Base-by-base conservation (phyloP, 2,888 invertebrate species). In the Athripsodes cinereus region DNA sequence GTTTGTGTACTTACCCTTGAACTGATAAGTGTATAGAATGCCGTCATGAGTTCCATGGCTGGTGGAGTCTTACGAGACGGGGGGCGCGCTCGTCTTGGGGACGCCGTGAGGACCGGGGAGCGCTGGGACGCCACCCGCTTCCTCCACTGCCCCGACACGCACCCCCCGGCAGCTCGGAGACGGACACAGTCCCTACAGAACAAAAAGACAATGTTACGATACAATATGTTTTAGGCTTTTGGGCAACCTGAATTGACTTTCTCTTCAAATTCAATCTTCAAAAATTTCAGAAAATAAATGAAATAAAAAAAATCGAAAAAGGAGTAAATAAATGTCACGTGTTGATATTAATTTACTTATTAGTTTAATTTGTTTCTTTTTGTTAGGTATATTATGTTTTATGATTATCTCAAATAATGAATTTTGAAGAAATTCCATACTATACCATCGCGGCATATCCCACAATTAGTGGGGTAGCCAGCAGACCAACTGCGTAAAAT, bases 1-100 rank as follows among this genome's bases (percentile, higher is more conserved):
- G 31, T 31, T 8, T 6, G 31, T 31, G 10, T 58, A 66, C 70
- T 71, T 35, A 78, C 78, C 73, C 76, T 75, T 68, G 78, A 76
- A 62, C 78, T 77, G 61, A 78, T 73, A 71, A 78, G 72, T 71
- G 78, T 77, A 69, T 78, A 78, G 63, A 78, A 73, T 70, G 77
- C 76, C 68, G 78, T 78, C 66, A 78, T 73, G 20, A 63, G 57
- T 48, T 63, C 63, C 63, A 63, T 63, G 76, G 74, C 77, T 47
- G 53, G 67, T 75, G 72, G 69, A 74, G 73, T 67, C 73, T 70
- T 68, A 69, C 71, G 69, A 74, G 74, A 72, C 69, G 70, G 66
- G 69, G 68, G 67, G 68, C 66, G 69, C 70, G 65, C 69, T 69
- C 66, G 67, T 69, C 68, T 67, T 70, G 66, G 68, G 69, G 66